Evolutionary conservation across 1,140 invertebrate species (phyloP).

Genomic region (Metaphire vulgaris): DNA sequence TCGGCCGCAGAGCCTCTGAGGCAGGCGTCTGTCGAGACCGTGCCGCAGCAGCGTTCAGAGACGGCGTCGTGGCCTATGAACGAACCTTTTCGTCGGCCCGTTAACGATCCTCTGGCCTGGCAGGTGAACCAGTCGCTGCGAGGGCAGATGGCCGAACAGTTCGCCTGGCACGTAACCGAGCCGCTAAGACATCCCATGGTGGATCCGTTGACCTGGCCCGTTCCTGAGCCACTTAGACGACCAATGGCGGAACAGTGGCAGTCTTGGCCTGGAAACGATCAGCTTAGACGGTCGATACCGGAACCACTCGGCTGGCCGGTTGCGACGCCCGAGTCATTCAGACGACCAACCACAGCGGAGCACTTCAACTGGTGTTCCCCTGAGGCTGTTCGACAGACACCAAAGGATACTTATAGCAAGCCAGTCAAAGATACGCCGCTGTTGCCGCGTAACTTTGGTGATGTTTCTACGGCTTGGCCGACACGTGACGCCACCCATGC

Average conservation of each 20-base stretch:
- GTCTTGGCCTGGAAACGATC: not conserved
- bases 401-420: not conserved
- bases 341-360: not conserved
- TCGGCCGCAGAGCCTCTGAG: slow-evolving; percentile 5
- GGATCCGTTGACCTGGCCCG: not conserved
- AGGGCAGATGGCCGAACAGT: slow-evolving; percentile 11
- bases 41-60: not conserved
- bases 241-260: slow-evolving; percentile 7
- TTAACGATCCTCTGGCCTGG: slow-evolving; percentile 10
- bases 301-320: not conserved
- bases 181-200: slow-evolving; percentile 11
- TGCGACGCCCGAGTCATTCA: not conserved
- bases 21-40: not conserved
- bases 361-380: not conserved
- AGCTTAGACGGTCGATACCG: not conserved
- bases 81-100: slow-evolving; percentile 1
- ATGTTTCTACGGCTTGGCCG: not conserved
- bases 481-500: not conserved
- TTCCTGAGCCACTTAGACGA: slow-evolving; percentile 10
- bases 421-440: not conserved
- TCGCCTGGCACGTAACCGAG: slow-evolving; percentile 15
- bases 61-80: slow-evolving; percentile 17
- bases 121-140: slow-evolving; percentile 1
- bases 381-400: not conserved
- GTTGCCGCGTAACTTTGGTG: not conserved